Percentiles rank a stretch among this genome's conserved stretches.
phyloP scores from a whole-genome alignment of 2,113 vertebrate genomes.

The Gallinago jamesoni region DNA sequence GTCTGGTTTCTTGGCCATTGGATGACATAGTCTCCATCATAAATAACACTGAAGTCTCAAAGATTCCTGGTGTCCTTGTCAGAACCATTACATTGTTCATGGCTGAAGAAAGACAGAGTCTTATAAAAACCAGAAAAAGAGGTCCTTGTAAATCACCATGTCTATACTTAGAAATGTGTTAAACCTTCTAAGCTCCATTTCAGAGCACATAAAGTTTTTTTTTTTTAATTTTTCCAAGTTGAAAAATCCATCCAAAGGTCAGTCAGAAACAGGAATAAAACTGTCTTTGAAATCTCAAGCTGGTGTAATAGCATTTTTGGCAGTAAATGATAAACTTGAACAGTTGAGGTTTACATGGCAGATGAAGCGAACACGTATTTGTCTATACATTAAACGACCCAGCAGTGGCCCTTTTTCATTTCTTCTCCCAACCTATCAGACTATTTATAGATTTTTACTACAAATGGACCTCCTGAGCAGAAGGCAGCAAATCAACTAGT shows the following conservation, averaged over 20 bases:
- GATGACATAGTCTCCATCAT: neutral
- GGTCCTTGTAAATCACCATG: constrained; percentile 17
- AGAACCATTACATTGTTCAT: constrained; percentile 2
- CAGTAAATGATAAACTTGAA: constrained; percentile 61
- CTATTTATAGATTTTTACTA: constrained; percentile 37
- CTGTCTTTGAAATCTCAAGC: constrained; percentile 46
- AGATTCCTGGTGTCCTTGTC: neutral
- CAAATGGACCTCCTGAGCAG: constrained; percentile 14
- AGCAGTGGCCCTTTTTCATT: neutral
- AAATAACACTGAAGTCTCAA: constrained; percentile 8
- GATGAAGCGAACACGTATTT: neutral
- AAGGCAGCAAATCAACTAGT: neutral
- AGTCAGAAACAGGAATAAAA: constrained; percentile 60
- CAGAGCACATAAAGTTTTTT: neutral
- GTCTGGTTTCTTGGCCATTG: constrained; percentile 2
- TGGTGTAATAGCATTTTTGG: constrained; percentile 65
- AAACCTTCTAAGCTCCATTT: constrained; percentile 11
- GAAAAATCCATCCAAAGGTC: constrained; percentile 54
- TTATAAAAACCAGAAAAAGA: constrained; percentile 34
- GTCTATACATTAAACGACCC: constrained; percentile 47
- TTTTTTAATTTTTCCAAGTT: neutral
- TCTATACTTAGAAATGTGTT: constrained; percentile 52
- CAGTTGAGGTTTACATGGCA: constrained; percentile 48
- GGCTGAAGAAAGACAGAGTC: constrained; percentile 36
- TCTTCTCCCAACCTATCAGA: neutral